A percentile compares a stretch with the other conserved stretches of the same genome.
phyloP scores from a whole-genome alignment of 1,140 invertebrate genomes.

The Helicoverpa armigera region DNA sequence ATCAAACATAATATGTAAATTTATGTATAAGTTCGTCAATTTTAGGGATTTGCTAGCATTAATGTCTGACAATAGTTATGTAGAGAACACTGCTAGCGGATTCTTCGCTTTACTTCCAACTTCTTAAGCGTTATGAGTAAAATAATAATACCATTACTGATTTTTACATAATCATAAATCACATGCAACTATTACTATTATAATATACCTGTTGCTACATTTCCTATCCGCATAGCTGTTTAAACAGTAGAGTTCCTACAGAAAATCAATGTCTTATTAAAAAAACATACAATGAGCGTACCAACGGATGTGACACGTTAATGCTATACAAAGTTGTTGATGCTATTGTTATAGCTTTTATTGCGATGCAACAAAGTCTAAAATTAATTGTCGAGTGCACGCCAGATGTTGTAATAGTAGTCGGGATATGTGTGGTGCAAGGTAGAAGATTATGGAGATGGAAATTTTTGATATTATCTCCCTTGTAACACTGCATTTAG shows the following conservation, averaged over 20 bases:
- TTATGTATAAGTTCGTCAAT: too few relatives aligned
- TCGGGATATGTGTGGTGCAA: slow-evolving; percentile 46
- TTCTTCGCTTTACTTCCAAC: too few relatives aligned
- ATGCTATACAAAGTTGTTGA: slow-evolving; percentile 45
- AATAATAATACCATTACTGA: too few relatives aligned
- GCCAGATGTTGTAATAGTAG: slow-evolving; percentile 23
- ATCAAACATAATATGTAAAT: too few relatives aligned
- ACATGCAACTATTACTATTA: not conserved
- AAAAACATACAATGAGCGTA: slow-evolving; percentile 61
- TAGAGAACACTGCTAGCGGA: too few relatives aligned
- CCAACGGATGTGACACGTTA: slow-evolving; percentile 63
- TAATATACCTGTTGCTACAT: not conserved
- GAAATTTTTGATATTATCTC: not conserved
- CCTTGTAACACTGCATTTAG: not conserved
- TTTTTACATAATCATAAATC: too few relatives aligned
- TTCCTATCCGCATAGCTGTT: not conserved
- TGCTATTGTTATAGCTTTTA: slow-evolving; percentile 55
- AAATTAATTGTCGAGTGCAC: slow-evolving; percentile 53
- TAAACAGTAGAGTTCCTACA: slow-evolving; percentile 13
- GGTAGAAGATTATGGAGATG: slow-evolving; percentile 19
- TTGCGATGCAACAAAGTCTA: slow-evolving; percentile 60
- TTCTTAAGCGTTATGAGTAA: too few relatives aligned
- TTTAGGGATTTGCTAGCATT: too few relatives aligned
- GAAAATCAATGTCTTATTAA: slow-evolving; percentile 72
- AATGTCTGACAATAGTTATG: too few relatives aligned